Evolutionary conservation across 2,888 invertebrate genomes (phyloP).

Genomic region (Prenolepis imparis): DNA sequence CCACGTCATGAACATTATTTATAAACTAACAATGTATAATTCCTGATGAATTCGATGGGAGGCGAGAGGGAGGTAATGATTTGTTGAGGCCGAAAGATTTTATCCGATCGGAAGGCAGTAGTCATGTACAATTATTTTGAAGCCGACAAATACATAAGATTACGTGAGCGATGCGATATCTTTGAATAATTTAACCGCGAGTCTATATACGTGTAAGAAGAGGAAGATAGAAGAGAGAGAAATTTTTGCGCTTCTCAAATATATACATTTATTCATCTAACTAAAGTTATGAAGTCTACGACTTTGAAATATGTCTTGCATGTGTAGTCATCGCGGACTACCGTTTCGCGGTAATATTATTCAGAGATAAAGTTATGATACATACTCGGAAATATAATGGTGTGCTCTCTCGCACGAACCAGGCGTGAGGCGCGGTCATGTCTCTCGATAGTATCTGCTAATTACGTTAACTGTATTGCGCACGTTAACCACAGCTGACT

Average conservation of each 20-base stretch:
- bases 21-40: neutral
- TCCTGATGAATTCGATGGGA: neutral
- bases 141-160: neutral
- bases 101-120: neutral
- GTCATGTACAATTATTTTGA: neutral
- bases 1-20: neutral
- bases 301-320: conserved; percentile 16
- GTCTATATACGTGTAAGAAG: neutral
- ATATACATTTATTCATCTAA: neutral
- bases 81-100: neutral
- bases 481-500: conserved; percentile 39
- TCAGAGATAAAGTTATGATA: conserved; percentile 47
- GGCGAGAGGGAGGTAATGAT: neutral
- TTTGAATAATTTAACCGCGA: conserved; percentile 13
- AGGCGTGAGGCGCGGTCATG: conserved; percentile 42
- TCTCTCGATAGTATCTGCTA: conserved; percentile 49
- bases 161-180: neutral
- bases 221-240: neutral
- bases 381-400: conserved; percentile 40
- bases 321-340: neutral
- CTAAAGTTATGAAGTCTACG: neutral
- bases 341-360: conserved; percentile 46
- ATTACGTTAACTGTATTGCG: conserved; percentile 51
- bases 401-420: conserved; percentile 3
- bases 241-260: neutral